phyloP scores from a whole-genome alignment of 2,113 vertebrate genomes.

The Oxygymnocypris stewartii region DNA sequence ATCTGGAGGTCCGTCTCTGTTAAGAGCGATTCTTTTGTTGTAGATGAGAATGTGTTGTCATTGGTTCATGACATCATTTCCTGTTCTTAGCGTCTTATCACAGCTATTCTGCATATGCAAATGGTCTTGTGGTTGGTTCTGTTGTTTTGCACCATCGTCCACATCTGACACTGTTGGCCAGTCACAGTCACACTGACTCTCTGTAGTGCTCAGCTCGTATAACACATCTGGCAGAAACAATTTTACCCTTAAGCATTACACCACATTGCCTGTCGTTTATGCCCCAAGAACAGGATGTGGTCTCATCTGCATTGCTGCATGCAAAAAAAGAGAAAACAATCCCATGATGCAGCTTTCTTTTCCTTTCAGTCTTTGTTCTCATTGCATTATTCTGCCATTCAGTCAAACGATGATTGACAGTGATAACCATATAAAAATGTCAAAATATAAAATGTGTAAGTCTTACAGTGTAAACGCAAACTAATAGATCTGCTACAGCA shows the following conservation, averaged over 20 bases:
- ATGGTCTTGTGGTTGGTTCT: background rate
- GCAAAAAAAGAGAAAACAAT: conserved; percentile 6
- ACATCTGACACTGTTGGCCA: conserved; percentile 16
- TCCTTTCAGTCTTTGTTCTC: conserved; percentile 15
- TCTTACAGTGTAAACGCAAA: no score
- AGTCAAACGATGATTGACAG: background rate
- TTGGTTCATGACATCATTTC: conserved; percentile 12
- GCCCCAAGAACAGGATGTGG: conserved; percentile 37
- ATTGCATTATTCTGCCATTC: background rate
- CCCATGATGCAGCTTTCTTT: conserved; percentile 37
- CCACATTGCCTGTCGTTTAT: background rate
- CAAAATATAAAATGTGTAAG: no score
- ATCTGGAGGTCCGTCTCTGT: background rate
- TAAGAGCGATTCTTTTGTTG: background rate
- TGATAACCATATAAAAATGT: background rate
- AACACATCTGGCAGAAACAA: background rate
- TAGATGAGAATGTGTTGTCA: conserved; percentile 24
- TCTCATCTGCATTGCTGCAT: conserved; percentile 10
- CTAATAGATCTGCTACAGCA: background rate
- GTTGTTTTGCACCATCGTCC: background rate
- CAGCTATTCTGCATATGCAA: background rate
- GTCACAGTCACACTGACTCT: background rate
- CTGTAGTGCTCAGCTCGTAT: background rate
- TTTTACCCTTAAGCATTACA: background rate
- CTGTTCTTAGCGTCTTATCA: background rate